Base-by-base conservation (phyloP, 2,113 vertebrate species). In the Ciconia boyciana region DNA sequence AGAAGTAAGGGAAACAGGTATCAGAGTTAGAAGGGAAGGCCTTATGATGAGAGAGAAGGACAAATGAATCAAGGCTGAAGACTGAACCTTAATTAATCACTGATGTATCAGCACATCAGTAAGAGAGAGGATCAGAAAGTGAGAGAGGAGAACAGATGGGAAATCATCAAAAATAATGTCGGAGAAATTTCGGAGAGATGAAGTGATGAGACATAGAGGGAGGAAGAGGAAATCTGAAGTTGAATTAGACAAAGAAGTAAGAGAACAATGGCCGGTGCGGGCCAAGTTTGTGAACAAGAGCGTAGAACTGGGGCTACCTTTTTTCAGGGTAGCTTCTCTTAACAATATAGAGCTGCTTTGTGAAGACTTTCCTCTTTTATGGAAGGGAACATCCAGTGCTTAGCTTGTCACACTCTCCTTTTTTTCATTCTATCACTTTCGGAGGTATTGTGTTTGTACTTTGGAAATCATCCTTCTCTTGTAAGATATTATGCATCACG, bases 401-500 rank as follows among this genome's bases (percentile, higher is more conserved):
- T 76, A 58, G 11, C 52, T 70, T 95, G 54, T 86, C 43, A 32
- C 28, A 46, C 54, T 84, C n/a, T 78, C 16, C 85, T 90, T 92
- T 89, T 86, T 74, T 39, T 71, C 34, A 13, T 89, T 83, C 83
- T 89, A 1, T 70, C 22, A 36, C n/a, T 95, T 94, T 16, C 48
- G 89, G 43, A 62, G 14, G 46, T 84, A 96, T 93, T 94, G 66
- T 91, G 19, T 74, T 91, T 82, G 48, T 95, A 81, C 84, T 89
- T 54, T 93, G 78, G 66, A 96, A 96, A 74, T 74, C 55, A 64
- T 88, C 46, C 14, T 93, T 87, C 55, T 90, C 7, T 51, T 62
- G 31, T 83, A 69, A 79, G 48, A 57, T 82, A 70, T 48, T 94
- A 77, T 11, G 58, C 58, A 93, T 51, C 66, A 52, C 55, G 55